Evolutionary conservation across 2,888 invertebrate species (phyloP).

Genomic region (Zaprionus obscuricornis): DNA sequence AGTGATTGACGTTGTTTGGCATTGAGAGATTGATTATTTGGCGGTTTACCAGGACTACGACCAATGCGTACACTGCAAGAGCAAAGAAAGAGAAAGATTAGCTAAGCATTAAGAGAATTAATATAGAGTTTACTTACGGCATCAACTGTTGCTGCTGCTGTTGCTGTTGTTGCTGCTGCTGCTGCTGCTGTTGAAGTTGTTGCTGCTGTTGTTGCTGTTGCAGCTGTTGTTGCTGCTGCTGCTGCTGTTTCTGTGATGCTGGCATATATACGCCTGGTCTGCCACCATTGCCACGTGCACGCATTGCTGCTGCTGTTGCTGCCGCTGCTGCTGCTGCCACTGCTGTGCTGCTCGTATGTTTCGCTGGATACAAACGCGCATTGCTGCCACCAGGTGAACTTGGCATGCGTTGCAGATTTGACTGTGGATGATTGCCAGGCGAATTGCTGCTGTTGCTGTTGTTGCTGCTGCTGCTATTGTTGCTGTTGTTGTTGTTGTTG

Average conservation of each 20-base stretch:
- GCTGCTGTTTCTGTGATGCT: slow-evolving; percentile 31
- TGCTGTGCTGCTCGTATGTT: slow-evolving; percentile 40
- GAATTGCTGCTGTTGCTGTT: too few relatives aligned
- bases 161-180: slow-evolving; percentile 44
- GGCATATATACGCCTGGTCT: slow-evolving; percentile 7
- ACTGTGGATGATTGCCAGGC: too few relatives aligned
- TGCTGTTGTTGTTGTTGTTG: slow-evolving; percentile 21
- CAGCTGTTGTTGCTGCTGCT: slow-evolving; percentile 48
- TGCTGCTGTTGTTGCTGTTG: slow-evolving; percentile 43
- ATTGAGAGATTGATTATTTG: slow-evolving; percentile 32
- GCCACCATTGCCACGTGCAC: slow-evolving; percentile 31
- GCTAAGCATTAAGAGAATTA: slow-evolving; percentile 14
- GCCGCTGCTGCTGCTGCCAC: slow-evolving; percentile 24
- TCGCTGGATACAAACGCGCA: slow-evolving; percentile 30
- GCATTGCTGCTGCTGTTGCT: slow-evolving; percentile 28
- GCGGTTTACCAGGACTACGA: slow-evolving; percentile 38
- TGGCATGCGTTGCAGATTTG: slow-evolving; percentile 43
- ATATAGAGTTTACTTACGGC: slow-evolving; percentile 55
- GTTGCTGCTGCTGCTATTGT: not conserved
- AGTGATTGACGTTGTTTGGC: slow-evolving; percentile 37
- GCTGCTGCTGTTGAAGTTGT: slow-evolving; percentile 12
- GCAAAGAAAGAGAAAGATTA: slow-evolving; percentile 2
- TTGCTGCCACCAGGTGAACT: slow-evolving; percentile 5
- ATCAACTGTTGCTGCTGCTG: slow-evolving; percentile 42
- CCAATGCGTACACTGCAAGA: slow-evolving; percentile 42